These are phyloP conservation scores for Osmoderma eremita DNA, from an alignment of 2,888 invertebrate species.

Conservation along the genomic window DNA sequence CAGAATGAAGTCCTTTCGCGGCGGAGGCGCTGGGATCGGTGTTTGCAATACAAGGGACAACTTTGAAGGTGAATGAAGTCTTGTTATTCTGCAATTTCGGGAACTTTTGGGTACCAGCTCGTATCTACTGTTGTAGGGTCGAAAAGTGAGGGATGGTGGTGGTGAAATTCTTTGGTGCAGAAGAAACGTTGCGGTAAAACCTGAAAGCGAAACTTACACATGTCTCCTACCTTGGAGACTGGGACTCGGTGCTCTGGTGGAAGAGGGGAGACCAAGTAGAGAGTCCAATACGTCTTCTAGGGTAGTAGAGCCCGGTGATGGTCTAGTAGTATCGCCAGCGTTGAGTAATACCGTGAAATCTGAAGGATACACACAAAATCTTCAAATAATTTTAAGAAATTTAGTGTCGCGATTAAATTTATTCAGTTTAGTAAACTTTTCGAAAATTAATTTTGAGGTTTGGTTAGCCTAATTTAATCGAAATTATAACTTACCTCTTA, in stretches of 20 bases:
- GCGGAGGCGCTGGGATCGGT: too few relatives aligned
- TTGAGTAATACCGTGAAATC: slow-evolving; percentile 61
- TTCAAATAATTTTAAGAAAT: too few relatives aligned
- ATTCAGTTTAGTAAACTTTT: too few relatives aligned
- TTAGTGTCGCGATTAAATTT: too few relatives aligned
- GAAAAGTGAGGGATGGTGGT: slow-evolving; percentile 6
- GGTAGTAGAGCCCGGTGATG: slow-evolving; percentile 85
- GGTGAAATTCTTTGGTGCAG: slow-evolving; percentile 26
- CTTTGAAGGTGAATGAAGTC: too few relatives aligned
- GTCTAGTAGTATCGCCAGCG: slow-evolving; percentile 68
- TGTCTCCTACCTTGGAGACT: slow-evolving; percentile 77
- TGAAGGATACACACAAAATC: slow-evolving; percentile 31
- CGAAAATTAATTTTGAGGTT: too few relatives aligned
- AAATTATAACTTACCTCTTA: too few relatives aligned
- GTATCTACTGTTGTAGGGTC: slow-evolving; percentile 53
- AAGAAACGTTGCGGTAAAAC: slow-evolving; percentile 53
- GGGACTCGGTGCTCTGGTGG: slow-evolving; percentile 80
- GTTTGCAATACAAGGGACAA: too few relatives aligned
- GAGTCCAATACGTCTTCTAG: slow-evolving; percentile 94
- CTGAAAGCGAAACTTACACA: slow-evolving; percentile 79
- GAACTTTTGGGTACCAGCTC: slow-evolving; percentile 48
- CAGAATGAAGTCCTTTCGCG: too few relatives aligned
- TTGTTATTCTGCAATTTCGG: too few relatives aligned
- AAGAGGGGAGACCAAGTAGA: slow-evolving; percentile 85
- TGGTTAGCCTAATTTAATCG: too few relatives aligned